Evolutionary conservation across 2,113 vertebrate species (phyloP).

Genomic region (Sturnus vulgaris): DNA sequence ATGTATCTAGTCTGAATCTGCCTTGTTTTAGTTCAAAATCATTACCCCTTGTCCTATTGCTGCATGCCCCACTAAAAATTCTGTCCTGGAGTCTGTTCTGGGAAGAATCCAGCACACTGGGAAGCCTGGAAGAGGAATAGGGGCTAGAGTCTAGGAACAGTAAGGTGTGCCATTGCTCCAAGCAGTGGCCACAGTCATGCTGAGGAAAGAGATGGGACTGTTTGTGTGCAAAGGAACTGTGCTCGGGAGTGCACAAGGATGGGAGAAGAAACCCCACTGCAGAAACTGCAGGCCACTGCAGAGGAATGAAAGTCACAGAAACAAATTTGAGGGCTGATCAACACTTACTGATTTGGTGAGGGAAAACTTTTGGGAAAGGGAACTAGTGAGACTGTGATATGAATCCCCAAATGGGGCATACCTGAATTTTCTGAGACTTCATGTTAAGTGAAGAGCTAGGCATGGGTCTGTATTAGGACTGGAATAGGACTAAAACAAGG

Average conservation of each 20-base stretch:
- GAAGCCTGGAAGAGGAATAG: not conserved
- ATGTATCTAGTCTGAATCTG: not conserved
- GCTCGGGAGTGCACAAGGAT: not conserved
- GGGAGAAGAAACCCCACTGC: not conserved
- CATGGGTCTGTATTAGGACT: not conserved
- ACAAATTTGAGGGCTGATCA: not conserved
- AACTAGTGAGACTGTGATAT: not conserved
- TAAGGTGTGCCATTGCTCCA: not conserved
- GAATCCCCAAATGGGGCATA: not conserved
- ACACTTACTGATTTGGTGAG: not conserved
- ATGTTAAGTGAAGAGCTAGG: not conserved
- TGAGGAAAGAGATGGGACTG: not conserved
- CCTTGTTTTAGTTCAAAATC: not conserved
- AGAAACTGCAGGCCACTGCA: not conserved
- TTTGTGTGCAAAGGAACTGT: not conserved
- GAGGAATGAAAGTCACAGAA: accelerated
- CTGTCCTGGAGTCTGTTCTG: not conserved
- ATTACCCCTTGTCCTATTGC: not conserved
- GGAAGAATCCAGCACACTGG: not conserved
- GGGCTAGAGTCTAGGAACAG: not conserved
- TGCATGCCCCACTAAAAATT: not conserved
- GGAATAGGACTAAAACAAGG: not conserved
- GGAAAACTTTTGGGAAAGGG: not conserved
- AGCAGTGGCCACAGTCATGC: not conserved
- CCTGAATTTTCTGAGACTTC: not conserved